Evolutionary conservation across 2,797 vertebrate genomes (phyloP).

Genomic region (Simalia tracyae): DNA sequence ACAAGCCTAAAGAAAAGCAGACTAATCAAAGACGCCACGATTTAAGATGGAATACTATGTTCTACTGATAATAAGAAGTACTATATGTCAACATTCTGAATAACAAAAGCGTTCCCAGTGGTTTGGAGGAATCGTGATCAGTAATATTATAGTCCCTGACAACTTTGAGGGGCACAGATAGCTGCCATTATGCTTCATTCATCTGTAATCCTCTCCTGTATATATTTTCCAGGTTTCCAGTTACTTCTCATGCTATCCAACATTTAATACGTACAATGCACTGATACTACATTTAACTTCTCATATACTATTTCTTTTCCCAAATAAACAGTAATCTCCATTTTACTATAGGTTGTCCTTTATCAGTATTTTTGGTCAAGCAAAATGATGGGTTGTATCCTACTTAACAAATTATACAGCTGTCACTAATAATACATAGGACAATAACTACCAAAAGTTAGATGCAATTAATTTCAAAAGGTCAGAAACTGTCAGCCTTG

Average conservation of each 20-base stretch:
- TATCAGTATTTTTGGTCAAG: slow-evolving; percentile 45
- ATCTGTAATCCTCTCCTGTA: background rate
- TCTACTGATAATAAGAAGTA: background rate
- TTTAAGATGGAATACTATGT: background rate
- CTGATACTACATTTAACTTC: background rate
- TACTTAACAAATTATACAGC: background rate
- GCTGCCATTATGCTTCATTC: background rate
- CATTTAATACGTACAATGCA: background rate
- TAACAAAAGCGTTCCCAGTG: background rate
- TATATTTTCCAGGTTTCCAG: background rate
- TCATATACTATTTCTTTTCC: slow-evolving; percentile 20
- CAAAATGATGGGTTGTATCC: background rate
- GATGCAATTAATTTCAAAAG: background rate
- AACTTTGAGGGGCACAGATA: background rate
- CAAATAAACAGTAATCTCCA: background rate
- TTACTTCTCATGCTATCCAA: background rate
- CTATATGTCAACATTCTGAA: background rate
- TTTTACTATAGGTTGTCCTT: slow-evolving; percentile 56
- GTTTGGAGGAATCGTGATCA: background rate
- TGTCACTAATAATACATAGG: background rate
- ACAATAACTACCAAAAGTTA: background rate
- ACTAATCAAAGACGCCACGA: background rate
- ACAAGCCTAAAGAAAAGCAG: background rate
- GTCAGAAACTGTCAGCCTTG: background rate
- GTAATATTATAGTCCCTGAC: background rate